Conservation (phyloP, 2,797 vertebrate genomes). For the Galagoides demidoff region DNA sequence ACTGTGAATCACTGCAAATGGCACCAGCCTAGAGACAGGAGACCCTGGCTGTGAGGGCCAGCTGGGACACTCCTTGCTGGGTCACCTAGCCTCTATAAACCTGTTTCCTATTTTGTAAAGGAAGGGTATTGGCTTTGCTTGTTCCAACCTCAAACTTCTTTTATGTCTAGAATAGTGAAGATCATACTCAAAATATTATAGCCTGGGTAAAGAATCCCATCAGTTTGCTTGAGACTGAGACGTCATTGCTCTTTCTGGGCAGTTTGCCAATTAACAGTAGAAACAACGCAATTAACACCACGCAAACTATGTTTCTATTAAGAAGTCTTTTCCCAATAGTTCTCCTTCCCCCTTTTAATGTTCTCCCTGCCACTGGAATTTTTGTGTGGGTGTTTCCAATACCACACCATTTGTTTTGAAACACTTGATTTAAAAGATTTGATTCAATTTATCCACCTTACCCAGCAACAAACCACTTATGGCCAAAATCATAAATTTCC, state of each 20-base stretch:
- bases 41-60: neutral
- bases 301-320: slow-evolving; percentile 1
- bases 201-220: neutral
- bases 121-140: neutral
- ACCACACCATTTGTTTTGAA: neutral
- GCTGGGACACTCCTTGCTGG: neutral
- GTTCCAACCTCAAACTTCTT: neutral
- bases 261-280: slow-evolving; percentile 42
- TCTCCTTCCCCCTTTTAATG: neutral
- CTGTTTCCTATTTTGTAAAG: neutral
- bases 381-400: neutral
- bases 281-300: slow-evolving; percentile 42
- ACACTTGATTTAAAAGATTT: neutral
- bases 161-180: neutral
- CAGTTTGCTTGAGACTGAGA: neutral
- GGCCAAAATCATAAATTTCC: neutral
- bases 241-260: neutral
- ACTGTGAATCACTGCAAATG: neutral
- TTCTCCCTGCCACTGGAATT: neutral
- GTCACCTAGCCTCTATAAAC: neutral
- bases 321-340: slow-evolving; percentile 1
- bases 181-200: neutral
- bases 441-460: neutral
- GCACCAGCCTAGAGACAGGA: neutral
- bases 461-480: neutral